These are phyloP conservation scores for Clupea harengus DNA, from an alignment of 2,113 vertebrate species.

Conservation along the genomic window DNA sequence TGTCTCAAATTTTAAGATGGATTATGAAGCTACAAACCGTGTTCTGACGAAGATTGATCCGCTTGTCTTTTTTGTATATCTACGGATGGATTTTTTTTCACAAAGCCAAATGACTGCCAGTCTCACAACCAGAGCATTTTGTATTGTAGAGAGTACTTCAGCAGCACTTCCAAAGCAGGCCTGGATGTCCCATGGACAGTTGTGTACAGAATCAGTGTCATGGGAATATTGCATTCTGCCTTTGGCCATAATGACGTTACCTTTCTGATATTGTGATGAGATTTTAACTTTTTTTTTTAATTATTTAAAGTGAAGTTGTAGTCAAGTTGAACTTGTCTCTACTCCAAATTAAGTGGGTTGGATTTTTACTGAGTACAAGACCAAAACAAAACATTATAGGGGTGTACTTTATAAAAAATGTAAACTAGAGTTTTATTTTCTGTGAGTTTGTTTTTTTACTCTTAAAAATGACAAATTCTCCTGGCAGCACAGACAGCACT, in stretches of 20 bases:
- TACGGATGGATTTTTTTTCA: background rate
- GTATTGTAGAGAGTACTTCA: background rate
- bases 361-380: background rate
- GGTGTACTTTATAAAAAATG: background rate
- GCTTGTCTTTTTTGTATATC: background rate
- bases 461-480: background rate
- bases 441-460: background rate
- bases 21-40: constrained; percentile 1
- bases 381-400: background rate
- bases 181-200: background rate
- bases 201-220: background rate
- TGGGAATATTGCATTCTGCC: background rate
- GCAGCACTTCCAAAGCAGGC: constrained; percentile 7
- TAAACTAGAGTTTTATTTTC: constrained; percentile 13
- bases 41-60: background rate
- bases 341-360: background rate
- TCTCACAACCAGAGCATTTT: background rate
- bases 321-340: constrained; percentile 16
- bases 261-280: constrained; percentile 4
- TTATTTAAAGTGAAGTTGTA: constrained; percentile 9
- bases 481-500: background rate
- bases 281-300: background rate
- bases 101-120: constrained; percentile 18
- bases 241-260: background rate
- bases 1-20: background rate